phyloP scores from a whole-genome alignment of 2,888 invertebrate genomes.

The Morpho deidamia region DNA sequence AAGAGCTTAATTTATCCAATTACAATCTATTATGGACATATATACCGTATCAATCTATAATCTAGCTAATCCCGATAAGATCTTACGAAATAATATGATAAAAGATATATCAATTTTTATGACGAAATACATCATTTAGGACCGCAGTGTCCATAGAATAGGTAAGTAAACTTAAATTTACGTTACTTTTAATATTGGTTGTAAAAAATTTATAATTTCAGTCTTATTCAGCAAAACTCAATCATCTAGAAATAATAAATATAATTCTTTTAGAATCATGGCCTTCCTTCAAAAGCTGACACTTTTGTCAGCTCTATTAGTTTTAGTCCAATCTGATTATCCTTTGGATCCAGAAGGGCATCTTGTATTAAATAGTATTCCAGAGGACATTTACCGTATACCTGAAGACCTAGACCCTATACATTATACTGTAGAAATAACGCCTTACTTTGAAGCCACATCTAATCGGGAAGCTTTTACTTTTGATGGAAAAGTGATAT shows the following conservation, averaged over 20 bases:
- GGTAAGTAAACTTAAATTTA: slow-evolving; percentile 5
- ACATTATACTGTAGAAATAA: slow-evolving; percentile 72
- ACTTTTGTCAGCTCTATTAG: slow-evolving; percentile 39
- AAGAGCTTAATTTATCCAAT: neutral
- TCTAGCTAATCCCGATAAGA: neutral
- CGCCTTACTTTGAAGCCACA: slow-evolving; percentile 67
- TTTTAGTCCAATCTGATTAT: slow-evolving; percentile 41
- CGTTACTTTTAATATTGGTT: neutral
- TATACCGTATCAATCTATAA: neutral
- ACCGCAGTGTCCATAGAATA: neutral
- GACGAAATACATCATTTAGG: slow-evolving; percentile 1
- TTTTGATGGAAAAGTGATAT: slow-evolving; percentile 65
- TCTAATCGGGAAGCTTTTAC: slow-evolving; percentile 47
- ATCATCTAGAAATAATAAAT: neutral
- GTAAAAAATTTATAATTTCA: too few species aligned
- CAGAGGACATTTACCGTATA: slow-evolving; percentile 41
- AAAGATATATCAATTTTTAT: slow-evolving; percentile 3
- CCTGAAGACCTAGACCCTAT: slow-evolving; percentile 69
- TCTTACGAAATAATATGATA: neutral
- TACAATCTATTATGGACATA: neutral
- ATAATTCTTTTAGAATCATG: slow-evolving; percentile 39
- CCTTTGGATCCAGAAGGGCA: slow-evolving; percentile 44
- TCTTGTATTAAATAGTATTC: neutral
- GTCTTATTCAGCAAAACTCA: too few species aligned
- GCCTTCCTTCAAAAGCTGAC: slow-evolving; percentile 32